Percentiles rank a stretch among this genome's conserved stretches.
phyloP scores from a whole-genome alignment of 2,797 vertebrate genomes.

The Etheostoma nigrum region DNA sequence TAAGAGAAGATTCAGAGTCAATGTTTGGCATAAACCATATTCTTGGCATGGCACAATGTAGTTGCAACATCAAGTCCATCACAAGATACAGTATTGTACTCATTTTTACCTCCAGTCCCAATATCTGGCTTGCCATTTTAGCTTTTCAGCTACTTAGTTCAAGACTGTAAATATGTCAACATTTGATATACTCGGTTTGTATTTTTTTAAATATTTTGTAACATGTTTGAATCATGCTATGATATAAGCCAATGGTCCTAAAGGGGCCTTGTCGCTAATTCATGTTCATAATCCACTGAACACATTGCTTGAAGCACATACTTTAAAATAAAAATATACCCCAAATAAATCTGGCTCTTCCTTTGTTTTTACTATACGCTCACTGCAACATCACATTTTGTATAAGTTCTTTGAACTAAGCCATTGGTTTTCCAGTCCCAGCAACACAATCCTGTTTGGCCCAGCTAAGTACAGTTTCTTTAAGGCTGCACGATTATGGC shows the following conservation, averaged over 20 bases:
- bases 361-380: too few relatives aligned
- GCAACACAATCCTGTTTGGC: background rate
- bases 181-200: constrained; percentile 80
- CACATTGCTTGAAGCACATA: constrained; percentile 62
- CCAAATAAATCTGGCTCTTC: background rate
- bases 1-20: background rate
- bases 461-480: background rate
- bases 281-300: constrained; percentile 63
- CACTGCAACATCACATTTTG: too few relatives aligned
- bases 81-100: constrained; percentile 31
- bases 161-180: constrained; percentile 79
- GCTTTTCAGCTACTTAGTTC: constrained; percentile 68
- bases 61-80: constrained; percentile 16
- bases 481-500: too few relatives aligned
- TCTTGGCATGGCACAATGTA: background rate
- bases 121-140: constrained; percentile 34
- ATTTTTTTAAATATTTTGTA: constrained; percentile 87
- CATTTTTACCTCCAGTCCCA: constrained; percentile 39
- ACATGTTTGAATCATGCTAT: constrained; percentile 71
- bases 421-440: background rate
- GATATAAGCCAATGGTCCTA: constrained; percentile 50
- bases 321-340: constrained; percentile 75
- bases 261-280: constrained; percentile 47
- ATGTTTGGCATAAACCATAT: background rate
- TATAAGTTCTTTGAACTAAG: background rate